Evolutionary conservation across 35 echinoderm and acorn worm species (phyloP), one percentile per base, ranked within the genome.

Genomic region (Eucidaris tribuloides): DNA sequence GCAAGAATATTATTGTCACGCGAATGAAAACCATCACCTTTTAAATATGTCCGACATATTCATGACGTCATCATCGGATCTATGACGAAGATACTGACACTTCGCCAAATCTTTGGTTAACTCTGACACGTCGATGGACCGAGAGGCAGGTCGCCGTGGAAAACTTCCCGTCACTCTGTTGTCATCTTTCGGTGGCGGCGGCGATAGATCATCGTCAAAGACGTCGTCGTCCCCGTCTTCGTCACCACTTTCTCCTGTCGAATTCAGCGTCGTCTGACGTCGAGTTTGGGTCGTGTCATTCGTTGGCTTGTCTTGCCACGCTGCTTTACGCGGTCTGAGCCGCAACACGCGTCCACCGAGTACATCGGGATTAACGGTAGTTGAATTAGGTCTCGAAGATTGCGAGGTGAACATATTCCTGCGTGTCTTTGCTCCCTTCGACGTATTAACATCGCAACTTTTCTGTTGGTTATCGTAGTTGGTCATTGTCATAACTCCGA

Each of bases 401-500:
- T 40, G 31, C 35, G 33, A 18, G 15, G 54, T 44, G 3, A 56
- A 23, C 24, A 11, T 6, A 33, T 81, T 34, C 7, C 7, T 3
- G 18, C 15, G 54, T 87, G 3, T 15, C 36, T n/a, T 58, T 31
- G 13, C 58, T 15, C 31, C 62, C 79, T 11, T 49, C 46, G 5
- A 81, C 32, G 29, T 17, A 59, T 57, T 59, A 7, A 7, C n/a
- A 24, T 20, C 11, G 27, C 70, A 57, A 30, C 33, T 60, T 81
- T 25, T 46, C 18, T 6, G 79, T 24, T n/a, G 34, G 29, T 79
- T 87, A 18, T 79, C 55, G 42, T 46, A 33, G 33, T 50, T 58
- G 45, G 36, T 77, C 84, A 87, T 87, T 27, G 84, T 65, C 24
- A 87, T 58, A 19, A 87, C 76, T 9, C 84, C 84, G 5, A 68